Base-by-base conservation (phyloP, 2,113 vertebrate species). In the Nothocercus nigrocapillus region DNA sequence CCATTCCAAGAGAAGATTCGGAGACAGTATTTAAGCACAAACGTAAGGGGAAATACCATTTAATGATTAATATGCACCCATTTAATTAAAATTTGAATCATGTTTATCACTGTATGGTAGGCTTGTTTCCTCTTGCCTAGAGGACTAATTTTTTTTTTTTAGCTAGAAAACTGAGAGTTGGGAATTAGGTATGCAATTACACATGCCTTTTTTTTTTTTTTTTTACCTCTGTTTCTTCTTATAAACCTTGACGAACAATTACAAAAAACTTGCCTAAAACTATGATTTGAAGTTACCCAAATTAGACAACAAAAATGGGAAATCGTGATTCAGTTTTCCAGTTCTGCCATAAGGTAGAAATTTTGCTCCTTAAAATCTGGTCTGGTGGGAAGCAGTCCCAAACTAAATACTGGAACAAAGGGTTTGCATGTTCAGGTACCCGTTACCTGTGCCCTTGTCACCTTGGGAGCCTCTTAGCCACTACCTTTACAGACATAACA, bases 1-100 rank as follows among this genome's bases (percentile, higher is more conserved):
- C 99, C 99, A 95, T 99, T 99, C 98, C 98, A 99, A 97, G 99
- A 99, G 90, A 99, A 99, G 96, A 98, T 99, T 96, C 98, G 99
- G 69, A 99, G 98, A 95, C 99, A 99, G 97, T 99, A 99, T 98
- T 98, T 99, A 96, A 99, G 99, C 98, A 98, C 98, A 98, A 99
- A 99, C 40, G 99, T 99, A 98, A 99, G 99, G 32, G 30, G 24
- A 45, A 91, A 47, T 51, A 44, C n/a, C 72, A 9, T 88, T 72
- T 53, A 42, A 21, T 17, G 15, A 56, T 56, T 56, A 17, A 56
- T 56, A 56, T 17, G 54, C 28, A 30, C 54, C 27, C 28, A 56
- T 30, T 14, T 30, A 56, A 30, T 56, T 56, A 30, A 30, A 56
- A 82, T 18, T 40, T 59, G 19, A 78, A 10, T 66, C 0, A 0